phyloP scores from a whole-genome alignment of 2,888 invertebrate genomes.

The Epistrophella euchroma region DNA sequence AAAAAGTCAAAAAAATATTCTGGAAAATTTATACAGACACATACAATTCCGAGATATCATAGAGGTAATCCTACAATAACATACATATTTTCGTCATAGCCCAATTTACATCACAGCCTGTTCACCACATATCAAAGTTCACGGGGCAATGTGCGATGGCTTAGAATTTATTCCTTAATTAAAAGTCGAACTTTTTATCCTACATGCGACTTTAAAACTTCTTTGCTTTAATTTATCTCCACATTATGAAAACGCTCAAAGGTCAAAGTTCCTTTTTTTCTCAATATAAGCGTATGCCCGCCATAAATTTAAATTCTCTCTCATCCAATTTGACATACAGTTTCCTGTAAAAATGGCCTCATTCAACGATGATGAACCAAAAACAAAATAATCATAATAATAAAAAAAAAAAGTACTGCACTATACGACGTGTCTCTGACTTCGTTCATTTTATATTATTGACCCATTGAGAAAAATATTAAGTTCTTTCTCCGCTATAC shows the following conservation, averaged over 20 bases:
- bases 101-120: not conserved
- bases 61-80: too few relatives aligned
- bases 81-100: not conserved
- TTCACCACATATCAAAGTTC: slow-evolving; percentile 1
- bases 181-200: slow-evolving; percentile 2
- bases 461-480: slow-evolving; percentile 64
- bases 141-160: not conserved
- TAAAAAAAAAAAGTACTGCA: not conserved
- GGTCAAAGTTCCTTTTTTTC: slow-evolving; percentile 33
- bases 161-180: slow-evolving; percentile 4
- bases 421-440: slow-evolving; percentile 20
- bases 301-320: slow-evolving; percentile 57
- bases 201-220: not conserved
- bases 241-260: not conserved
- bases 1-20: too few relatives aligned
- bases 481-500: slow-evolving; percentile 43
- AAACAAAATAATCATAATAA: slow-evolving; percentile 13
- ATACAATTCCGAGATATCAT: too few relatives aligned
- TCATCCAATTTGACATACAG: slow-evolving; percentile 55
- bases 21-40: too few relatives aligned
- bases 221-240: not conserved
- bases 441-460: slow-evolving; percentile 57
- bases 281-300: slow-evolving; percentile 1
- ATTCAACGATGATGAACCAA: slow-evolving; percentile 36
- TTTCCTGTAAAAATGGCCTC: slow-evolving; percentile 61